Base-by-base conservation (phyloP, 30 jellyfish, hydroid and myxozoan species). In the Aurelia coerulea region DNA sequence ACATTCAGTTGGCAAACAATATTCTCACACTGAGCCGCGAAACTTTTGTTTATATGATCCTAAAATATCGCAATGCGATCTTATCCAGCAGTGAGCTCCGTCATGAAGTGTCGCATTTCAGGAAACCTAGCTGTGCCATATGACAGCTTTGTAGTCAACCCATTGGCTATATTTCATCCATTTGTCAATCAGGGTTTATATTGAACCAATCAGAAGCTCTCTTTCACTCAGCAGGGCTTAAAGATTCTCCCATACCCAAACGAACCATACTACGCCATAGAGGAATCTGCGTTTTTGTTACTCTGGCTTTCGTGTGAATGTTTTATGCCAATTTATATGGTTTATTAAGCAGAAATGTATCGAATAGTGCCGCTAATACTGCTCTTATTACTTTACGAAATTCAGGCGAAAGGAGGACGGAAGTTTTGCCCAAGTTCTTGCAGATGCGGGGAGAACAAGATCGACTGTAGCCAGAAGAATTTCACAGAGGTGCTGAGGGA, bases 41-140 rank as follows among this genome's bases (percentile, higher is more conserved):
- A 16, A 23, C 76, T 68, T 71, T 15, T 68, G 92, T 83, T 68
- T 42, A 53, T 58, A 39, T 29, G 84, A 64, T 81, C 92, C 74
- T 46, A 83, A 83, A 83, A 83, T 83, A 83, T 71, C 92, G 31
- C 76, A 75, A 71, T 34, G 66, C 65, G 80, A 83, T 54, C 66
- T 16, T 81, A 32, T 66, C 90, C 19, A 16, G 67, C 92, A 51
- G 92, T 14, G 92, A 58, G 15, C 33, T 83, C 85, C 80, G 18
- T 58, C 33, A 37, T 65, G 32, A 58, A 35, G 86, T 83, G 56
- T 83, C 92, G 58, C 31, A 68, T 72, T 83, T 37, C 92, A 83
- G 92, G 86, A 83, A 83, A 42, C 76, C 62, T 17, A 35, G 78
- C 71, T 62, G 79, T 32, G 70, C 31, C 92, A 18, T 34, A 69